These are phyloP conservation scores for Melanophora roralis DNA, from an alignment of 2,888 invertebrate species.

Conservation along the genomic window DNA sequence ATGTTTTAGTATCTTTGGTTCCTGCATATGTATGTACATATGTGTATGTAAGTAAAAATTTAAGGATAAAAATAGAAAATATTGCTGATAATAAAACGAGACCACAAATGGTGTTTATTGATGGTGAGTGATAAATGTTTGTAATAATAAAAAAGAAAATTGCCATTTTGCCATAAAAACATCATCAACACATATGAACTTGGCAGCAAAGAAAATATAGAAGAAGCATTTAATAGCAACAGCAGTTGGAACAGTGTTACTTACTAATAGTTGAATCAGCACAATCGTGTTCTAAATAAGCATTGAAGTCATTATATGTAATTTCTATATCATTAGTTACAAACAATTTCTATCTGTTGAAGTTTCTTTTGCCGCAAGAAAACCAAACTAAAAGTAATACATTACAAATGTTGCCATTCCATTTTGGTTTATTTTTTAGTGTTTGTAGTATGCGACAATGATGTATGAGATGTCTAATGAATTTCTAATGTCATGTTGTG, in stretches of 20 bases:
- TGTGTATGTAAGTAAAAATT: background rate
- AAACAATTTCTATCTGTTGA: constrained; percentile 17
- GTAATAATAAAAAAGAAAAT: constrained; percentile 62
- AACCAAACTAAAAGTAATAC: constrained; percentile 40
- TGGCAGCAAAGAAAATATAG: constrained; percentile 1
- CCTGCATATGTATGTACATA: background rate
- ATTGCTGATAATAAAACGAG: constrained; percentile 27
- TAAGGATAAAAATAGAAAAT: background rate
- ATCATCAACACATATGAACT: constrained; percentile 21
- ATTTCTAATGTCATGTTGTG: constrained; percentile 39
- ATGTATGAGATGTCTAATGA: constrained; percentile 6
- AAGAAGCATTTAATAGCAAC: background rate
- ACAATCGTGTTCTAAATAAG: background rate
- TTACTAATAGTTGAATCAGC: constrained; percentile 18
- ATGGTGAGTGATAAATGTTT: constrained; percentile 58
- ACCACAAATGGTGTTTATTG: constrained; percentile 62
- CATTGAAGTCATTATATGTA: constrained; percentile 17
- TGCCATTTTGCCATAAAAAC: constrained; percentile 35
- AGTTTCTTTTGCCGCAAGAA: background rate
- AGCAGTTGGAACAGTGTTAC: background rate
- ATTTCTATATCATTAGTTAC: constrained; percentile 33
- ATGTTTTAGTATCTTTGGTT: background rate
- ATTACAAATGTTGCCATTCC: constrained; percentile 58
- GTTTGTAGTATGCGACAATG: background rate
- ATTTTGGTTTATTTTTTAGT: background rate